Evolutionary conservation across 2,888 invertebrate species (phyloP), one percentile per base, ranked within the genome.

Genomic region (Melanophora roralis): DNA sequence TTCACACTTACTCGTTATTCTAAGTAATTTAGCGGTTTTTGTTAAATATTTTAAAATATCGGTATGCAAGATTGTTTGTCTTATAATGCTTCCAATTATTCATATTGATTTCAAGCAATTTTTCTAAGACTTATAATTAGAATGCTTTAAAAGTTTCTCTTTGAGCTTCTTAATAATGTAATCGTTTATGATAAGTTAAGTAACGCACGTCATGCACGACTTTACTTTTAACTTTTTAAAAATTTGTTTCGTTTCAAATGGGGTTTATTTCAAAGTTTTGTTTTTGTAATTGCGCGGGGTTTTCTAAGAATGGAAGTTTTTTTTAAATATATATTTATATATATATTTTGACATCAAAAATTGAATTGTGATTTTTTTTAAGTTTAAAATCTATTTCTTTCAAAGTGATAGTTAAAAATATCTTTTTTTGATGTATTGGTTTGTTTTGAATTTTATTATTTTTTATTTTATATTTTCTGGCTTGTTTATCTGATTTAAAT

Each of bases 141-240:
- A 43, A 36, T 53, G 40, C 55, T 36, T 32, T 47, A 12, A 19
- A 27, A 51, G 51, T 38, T 49, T 21, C 47, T 34, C 40, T 12
- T 38, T 47, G 2, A 19, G 9, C 21, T 47, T 21, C 19, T 74
- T 71, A n/a, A 43, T 55, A n/a, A 43, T 55, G 38, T 67, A 80
- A 73, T 64, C 68, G 45, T 40, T 80, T 73, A 73, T 47, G 43
- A 72, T 64, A 57, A 68, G 47, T 59, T 64, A 53, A 68, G 49
- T 67, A 81, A 76, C 75, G 76, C 76, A 82, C 76, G 80, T 60
- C 78, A 72, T 72, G 82, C 80, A 81, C 75, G 78, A 80, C 74
- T 68, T 65, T 62, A 47, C 55, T 49, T 74, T 69, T 40, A n/a
- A n/a, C 53, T 57, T 57, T 64, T 27, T 11, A 32, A 45, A 47